Evolutionary conservation across 2,113 vertebrate genomes (phyloP).

Genomic region (Nothoprocta pentlandii): DNA sequence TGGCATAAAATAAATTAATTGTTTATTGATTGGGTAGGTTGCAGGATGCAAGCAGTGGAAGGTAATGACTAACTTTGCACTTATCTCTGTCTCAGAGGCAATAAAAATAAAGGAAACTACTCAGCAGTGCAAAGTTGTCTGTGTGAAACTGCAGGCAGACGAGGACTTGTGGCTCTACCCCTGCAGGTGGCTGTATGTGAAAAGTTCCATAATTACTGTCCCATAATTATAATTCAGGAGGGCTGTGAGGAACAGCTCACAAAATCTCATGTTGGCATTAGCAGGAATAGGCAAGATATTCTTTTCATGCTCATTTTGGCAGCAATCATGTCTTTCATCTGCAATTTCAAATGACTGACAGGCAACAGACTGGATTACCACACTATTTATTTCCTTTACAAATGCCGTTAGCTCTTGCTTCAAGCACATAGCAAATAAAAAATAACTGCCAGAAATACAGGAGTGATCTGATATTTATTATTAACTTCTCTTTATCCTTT

Average conservation of each 20-base stretch:
- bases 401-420: neutral
- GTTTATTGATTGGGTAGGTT: neutral
- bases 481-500: neutral
- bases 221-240: neutral
- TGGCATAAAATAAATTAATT: conserved; percentile 1
- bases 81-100: conserved; percentile 10
- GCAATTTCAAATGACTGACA: neutral
- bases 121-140: neutral
- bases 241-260: rapidly evolving
- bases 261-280: neutral
- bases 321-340: neutral
- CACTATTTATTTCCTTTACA: neutral
- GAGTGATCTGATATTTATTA: neutral
- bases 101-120: conserved; percentile 7
- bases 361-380: neutral
- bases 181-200: neutral
- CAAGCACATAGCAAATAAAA: neutral
- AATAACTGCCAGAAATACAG: neutral
- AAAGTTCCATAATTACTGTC: neutral
- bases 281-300: neutral
- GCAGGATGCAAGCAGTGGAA: neutral
- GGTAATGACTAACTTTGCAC: neutral
- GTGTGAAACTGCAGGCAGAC: neutral
- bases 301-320: neutral
- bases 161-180: neutral